Base-by-base conservation (phyloP, 2,113 vertebrate genomes). In the Coracopsis vasa region DNA sequence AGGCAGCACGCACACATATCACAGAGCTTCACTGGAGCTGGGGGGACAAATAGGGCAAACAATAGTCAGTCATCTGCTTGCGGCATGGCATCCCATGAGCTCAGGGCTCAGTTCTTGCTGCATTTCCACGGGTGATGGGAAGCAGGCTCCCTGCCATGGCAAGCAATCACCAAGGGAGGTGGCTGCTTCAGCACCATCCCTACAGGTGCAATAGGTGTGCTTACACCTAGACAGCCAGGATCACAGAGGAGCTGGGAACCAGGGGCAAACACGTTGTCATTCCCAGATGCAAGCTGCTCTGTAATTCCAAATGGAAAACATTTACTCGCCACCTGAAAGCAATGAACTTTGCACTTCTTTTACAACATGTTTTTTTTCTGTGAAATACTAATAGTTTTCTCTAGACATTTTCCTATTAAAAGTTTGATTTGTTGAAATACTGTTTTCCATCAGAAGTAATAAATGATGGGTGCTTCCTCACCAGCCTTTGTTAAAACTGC, bases 121-220 rank as follows among this genome's bases (percentile, higher is more conserved):
- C 16, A 24, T 60, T 48, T 44, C 71, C 47, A 2, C 6, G 44
- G 51, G 25, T n/a, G 28, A 35, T 0, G 2, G n/a, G 73, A 75
- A 71, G 35, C 41, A 75, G 31, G 42, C 12, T 82, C 31, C 70
- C 51, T 67, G 75, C 20, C 3, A 9, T 12, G 41, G 75, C 44
- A 53, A 44, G 18, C 0, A 0, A 17, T 1, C 2, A 10, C 61
- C 74, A 66, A 29, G 61, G 20, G 77, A 64, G 35, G 50, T 2
- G 16, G 14, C 37, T 60, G 37, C 45, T 80, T 72, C 35, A 37
- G 39, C 7, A 5, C 56, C 19, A 4, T 7, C 39, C 27, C 65
- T 51, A 48, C 41, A 29, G 35, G 37, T 74, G 60, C 65, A 35
- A 0, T 13, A 47, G 41, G 18, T 28, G 31, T 60, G 60, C 39